A percentile compares a stretch with the other conserved stretches of the same genome.
phyloP scores from a whole-genome alignment of 2,113 vertebrate species.

The Myodes glareolus region DNA sequence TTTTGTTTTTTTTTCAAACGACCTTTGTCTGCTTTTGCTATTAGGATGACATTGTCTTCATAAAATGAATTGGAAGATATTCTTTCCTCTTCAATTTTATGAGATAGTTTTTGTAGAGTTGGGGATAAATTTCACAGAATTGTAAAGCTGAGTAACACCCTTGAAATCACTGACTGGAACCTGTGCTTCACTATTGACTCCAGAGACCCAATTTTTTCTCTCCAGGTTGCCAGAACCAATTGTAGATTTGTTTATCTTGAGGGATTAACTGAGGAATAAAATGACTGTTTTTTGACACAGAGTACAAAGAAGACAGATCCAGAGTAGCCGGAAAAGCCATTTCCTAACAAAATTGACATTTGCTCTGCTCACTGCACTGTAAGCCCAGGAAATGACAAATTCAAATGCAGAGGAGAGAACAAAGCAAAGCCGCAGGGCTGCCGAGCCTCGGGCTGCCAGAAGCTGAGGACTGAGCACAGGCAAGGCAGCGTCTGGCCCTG shows the following conservation, averaged over 20 bases:
- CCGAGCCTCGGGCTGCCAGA: not conserved
- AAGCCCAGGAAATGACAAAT: conserved; percentile 62
- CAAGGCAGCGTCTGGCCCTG: conserved; percentile 9
- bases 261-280: conserved; percentile 59
- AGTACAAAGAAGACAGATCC: conserved; percentile 58
- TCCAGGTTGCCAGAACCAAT: conserved; percentile 27
- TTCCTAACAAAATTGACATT: conserved; percentile 62
- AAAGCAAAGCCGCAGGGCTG: not conserved
- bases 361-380: conserved; percentile 46
- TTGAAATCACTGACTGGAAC: conserved; percentile 36
- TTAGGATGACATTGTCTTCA: not conserved
- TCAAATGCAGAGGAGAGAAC: conserved; percentile 48
- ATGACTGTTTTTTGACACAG: conserved; percentile 13
- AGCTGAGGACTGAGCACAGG: not conserved
- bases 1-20: not conserved
- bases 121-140: conserved; percentile 24
- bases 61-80: conserved; percentile 49
- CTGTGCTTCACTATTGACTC: not conserved
- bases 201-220: conserved; percentile 26
- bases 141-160: conserved; percentile 44
- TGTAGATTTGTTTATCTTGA: conserved; percentile 41
- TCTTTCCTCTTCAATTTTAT: conserved; percentile 55
- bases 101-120: conserved; percentile 9
- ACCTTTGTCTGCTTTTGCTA: conserved; percentile 35
- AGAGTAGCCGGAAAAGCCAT: conserved; percentile 57